Percentiles rank a stretch among this genome's conserved stretches.
These are phyloP conservation scores for Hirundo rustica DNA, from an alignment of 2,797 vertebrate genomes.

Conservation along the genomic window DNA sequence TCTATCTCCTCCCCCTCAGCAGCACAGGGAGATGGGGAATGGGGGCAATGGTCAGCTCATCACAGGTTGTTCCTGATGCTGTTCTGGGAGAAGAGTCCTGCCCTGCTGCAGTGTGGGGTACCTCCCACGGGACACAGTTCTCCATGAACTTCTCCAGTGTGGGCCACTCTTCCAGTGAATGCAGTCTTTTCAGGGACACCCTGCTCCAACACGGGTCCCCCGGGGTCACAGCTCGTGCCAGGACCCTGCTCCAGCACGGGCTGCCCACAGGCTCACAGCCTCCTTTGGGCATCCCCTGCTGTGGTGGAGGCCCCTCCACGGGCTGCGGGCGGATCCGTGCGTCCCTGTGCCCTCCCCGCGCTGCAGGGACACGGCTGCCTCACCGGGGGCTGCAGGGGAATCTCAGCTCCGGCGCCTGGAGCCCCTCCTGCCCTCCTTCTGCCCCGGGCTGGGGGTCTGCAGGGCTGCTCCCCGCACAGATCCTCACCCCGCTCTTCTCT, in stretches of 20 bases:
- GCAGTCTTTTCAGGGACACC: background rate
- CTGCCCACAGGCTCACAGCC: background rate
- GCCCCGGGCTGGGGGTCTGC: background rate
- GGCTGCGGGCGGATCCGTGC: background rate
- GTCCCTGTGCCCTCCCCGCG: no score
- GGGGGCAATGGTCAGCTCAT: background rate
- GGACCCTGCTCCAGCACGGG: background rate
- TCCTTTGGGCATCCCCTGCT: background rate
- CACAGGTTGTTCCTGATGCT: background rate
- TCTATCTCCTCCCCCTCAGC: background rate
- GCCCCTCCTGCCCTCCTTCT: background rate
- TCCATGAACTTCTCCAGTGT: background rate
- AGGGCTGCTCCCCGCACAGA: background rate
- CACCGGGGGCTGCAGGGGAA: background rate
- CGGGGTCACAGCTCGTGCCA: no score
- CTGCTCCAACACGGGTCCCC: background rate
- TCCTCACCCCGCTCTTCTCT: background rate
- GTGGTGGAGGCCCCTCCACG: background rate
- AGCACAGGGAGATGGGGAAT: background rate
- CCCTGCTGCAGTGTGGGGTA: background rate
- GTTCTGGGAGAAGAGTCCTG: background rate
- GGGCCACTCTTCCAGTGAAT: background rate
- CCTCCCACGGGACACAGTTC: fast-evolving
- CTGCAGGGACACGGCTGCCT: background rate
- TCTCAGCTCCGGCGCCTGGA: background rate